A percentile compares a stretch with the other conserved stretches of the same genome.
Conservation (phyloP, 2,888 invertebrate species). For the Ethmia dodecea region DNA sequence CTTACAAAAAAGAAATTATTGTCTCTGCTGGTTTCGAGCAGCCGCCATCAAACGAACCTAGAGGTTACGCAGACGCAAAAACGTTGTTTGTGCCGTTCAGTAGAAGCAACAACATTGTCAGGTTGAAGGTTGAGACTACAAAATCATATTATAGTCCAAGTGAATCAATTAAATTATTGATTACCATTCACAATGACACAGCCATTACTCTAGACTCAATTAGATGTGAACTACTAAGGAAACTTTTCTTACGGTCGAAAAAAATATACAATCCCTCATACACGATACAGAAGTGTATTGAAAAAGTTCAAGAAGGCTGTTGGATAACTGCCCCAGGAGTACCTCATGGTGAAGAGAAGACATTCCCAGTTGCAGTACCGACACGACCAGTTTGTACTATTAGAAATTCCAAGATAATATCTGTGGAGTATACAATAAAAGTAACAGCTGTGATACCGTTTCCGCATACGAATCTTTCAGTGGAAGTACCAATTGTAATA, state of each 20-base stretch:
- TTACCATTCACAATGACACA: no score
- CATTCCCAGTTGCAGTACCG: conserved; percentile 10
- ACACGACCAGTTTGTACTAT: conserved; percentile 24
- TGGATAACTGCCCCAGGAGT: no score
- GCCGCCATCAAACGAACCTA: conserved; percentile 10
- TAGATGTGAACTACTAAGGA: not conserved
- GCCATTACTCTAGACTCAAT: not conserved
- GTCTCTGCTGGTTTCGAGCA: conserved; percentile 20
- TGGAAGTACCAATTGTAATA: conserved; percentile 27
- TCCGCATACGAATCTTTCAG: conserved; percentile 22
- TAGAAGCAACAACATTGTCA: conserved; percentile 16
- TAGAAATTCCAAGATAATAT: conserved; percentile 24
- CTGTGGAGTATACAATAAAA: conserved; percentile 22
- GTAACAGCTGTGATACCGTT: conserved; percentile 26
- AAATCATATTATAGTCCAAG: conserved; percentile 17
- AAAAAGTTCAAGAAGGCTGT: no score
- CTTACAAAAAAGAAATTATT: conserved; percentile 16
- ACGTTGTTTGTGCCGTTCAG: conserved; percentile 22
- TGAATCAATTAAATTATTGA: no score
- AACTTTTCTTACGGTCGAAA: not conserved
- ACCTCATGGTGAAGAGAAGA: not conserved
- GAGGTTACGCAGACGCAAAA: conserved; percentile 20
- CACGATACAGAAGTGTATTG: not conserved
- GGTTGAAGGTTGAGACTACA: conserved; percentile 17
- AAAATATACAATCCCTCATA: not conserved